phyloP scores from a whole-genome alignment of 2,113 vertebrate species.

The Struthio camelus region DNA sequence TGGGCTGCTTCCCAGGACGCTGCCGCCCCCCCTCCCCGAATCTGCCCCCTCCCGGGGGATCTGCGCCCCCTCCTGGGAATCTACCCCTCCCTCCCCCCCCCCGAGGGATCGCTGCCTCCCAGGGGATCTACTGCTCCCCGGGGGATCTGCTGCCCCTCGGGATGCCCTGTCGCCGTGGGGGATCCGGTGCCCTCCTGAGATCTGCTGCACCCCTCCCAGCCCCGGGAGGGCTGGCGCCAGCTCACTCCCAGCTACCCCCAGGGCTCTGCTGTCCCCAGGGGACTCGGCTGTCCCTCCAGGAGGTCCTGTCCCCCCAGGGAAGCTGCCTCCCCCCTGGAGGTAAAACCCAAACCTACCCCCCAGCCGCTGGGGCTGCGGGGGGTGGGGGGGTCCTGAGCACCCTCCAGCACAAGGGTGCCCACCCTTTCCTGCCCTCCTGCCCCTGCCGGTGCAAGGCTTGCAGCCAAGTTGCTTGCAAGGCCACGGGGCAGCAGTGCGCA shows the following conservation, averaged over 20 bases:
- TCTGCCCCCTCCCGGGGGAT: background rate
- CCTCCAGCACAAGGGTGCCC: accelerated
- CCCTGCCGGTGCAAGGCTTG: no score
- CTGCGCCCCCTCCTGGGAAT: background rate
- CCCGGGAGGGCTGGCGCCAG: background rate
- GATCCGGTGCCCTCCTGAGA: background rate
- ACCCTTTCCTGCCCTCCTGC: background rate
- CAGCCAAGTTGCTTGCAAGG: no score
- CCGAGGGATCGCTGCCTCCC: background rate
- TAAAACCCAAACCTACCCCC: no score
- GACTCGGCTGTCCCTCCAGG: background rate
- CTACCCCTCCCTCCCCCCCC: background rate
- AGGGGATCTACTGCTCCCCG: background rate
- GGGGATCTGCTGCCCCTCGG: no score
- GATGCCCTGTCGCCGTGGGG: no score
- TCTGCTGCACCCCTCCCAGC: background rate
- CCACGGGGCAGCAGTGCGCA: background rate
- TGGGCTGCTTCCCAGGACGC: background rate
- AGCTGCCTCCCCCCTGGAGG: no score
- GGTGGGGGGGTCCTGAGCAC: background rate
- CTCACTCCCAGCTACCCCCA: background rate
- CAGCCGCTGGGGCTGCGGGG: background rate
- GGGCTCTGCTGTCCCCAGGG: background rate
- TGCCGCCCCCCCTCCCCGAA: no score
- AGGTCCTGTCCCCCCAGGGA: background rate